Evolutionary conservation across 1,140 invertebrate species (phyloP), one percentile per base, ranked within the genome.

Genomic region (Luehdorfia chinensis): DNA sequence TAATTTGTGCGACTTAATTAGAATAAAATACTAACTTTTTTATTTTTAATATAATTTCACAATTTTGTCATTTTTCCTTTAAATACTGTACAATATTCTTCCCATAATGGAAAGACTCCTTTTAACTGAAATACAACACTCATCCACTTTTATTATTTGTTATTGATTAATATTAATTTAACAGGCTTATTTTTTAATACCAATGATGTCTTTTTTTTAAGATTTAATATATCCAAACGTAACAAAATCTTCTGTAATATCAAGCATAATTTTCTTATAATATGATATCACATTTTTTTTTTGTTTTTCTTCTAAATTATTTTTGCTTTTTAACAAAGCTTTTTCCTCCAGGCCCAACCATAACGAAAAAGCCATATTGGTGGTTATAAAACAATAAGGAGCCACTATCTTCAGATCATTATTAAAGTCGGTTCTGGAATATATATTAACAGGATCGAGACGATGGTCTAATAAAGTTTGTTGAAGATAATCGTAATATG

Each of bases 261-360:
- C 36, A 19, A 30, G 6, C 5, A 55, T 39, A 25, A 28, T 49
- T 31, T 49, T 8, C 15, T 30, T 49, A 37, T 49, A 55, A 1
- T 25, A 13, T 18, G 5, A 12, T 18, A 45, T 11, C 12, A 11
- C 25, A 8, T 33, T 18, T 16, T 44, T 43, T 4, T 49, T 13
- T 2, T 15, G 11, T 25, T 45, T 30, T 4, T 46, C 25, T 4
- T 25, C 25, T 14, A 8, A 13, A 7, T 18, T 18, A 19, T 47
- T 47, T 52, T 32, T 50, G 23, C 48, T 54, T 50, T 48, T 50
- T n/a, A 65, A 13, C 6, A 48, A 14, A 2, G 47, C 25, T 0
- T 50, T 33, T 5, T 33, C 8, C 47, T 59, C 51, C 5, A 63
- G 14, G 13, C 54, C 63, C 9, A 48, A 47, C 52, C 52, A 66